Evolutionary conservation across 2,888 invertebrate genomes (phyloP).

Genomic region (Octodonta nipae): DNA sequence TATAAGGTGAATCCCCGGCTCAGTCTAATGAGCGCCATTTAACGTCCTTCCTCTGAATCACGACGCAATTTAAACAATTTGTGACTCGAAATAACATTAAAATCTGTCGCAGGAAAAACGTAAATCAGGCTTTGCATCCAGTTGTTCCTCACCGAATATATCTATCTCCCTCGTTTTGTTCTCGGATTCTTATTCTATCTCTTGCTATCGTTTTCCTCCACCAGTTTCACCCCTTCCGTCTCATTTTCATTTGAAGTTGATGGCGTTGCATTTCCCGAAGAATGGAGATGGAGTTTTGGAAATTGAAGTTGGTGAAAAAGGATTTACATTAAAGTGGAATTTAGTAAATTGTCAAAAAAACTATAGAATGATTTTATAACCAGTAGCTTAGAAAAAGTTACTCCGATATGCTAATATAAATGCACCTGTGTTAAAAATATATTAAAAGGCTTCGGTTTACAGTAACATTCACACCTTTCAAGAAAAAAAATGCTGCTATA

Average conservation of each 20-base stretch:
- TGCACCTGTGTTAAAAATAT: no score
- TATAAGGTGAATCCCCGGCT: conserved; percentile 35
- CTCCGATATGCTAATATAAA: no score
- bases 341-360: no score
- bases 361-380: no score
- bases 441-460: no score
- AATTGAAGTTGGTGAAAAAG: no score
- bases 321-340: no score
- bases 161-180: conserved; percentile 9
- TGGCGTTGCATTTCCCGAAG: background rate
- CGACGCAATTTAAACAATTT: conserved; percentile 43
- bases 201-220: background rate
- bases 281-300: no score
- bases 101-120: conserved; percentile 38
- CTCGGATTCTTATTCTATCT: conserved; percentile 1
- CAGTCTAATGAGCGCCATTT: conserved; percentile 39
- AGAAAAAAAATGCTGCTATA: no score
- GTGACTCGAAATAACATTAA: conserved; percentile 41
- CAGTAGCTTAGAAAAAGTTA: no score
- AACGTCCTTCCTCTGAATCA: conserved; percentile 39
- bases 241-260: background rate
- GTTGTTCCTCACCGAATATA: conserved; percentile 25
- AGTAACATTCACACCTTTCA: no score
- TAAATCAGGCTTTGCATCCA: conserved; percentile 39
- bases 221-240: background rate